These are phyloP conservation scores for Phasia obesa DNA, from an alignment of 2,888 invertebrate species.

Conservation along the genomic window DNA sequence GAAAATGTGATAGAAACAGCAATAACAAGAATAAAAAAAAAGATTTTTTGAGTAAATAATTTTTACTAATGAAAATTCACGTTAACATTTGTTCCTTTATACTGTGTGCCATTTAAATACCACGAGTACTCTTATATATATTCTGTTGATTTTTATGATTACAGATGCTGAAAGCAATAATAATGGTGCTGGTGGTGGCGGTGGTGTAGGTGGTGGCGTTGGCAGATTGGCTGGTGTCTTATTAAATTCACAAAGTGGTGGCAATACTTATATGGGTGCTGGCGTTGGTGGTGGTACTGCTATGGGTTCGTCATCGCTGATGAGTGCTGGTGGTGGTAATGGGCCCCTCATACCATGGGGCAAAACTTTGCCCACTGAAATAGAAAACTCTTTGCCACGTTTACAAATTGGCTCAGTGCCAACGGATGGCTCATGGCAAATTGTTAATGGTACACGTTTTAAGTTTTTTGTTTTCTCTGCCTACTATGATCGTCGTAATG, in stretches of 20 bases:
- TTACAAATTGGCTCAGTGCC: slow-evolving; percentile 87
- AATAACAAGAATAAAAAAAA: slow-evolving; percentile 25
- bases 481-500: slow-evolving; percentile 90
- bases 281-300: slow-evolving; percentile 70
- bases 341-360: slow-evolving; percentile 82
- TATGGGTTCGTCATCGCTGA: slow-evolving; percentile 51
- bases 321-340: slow-evolving; percentile 70
- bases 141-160: slow-evolving; percentile 68
- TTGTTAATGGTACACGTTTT: slow-evolving; percentile 85
- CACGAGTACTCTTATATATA: slow-evolving; percentile 10
- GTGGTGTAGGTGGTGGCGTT: slow-evolving; percentile 65
- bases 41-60: slow-evolving; percentile 53
- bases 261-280: slow-evolving; percentile 65
- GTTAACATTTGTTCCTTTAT: slow-evolving; percentile 10
- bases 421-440: slow-evolving; percentile 90
- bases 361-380: slow-evolving; percentile 80
- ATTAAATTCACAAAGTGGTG: slow-evolving; percentile 74
- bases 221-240: slow-evolving; percentile 78
- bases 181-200: slow-evolving; percentile 55
- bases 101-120: slow-evolving; percentile 6
- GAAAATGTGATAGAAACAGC: slow-evolving; percentile 27
- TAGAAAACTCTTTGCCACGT: slow-evolving; percentile 84
- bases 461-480: slow-evolving; percentile 97
- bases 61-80: slow-evolving; percentile 51
- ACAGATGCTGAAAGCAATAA: slow-evolving; percentile 77